Conservation (phyloP, 2,888 invertebrate species). For the Drosophila hamatofila region DNA sequence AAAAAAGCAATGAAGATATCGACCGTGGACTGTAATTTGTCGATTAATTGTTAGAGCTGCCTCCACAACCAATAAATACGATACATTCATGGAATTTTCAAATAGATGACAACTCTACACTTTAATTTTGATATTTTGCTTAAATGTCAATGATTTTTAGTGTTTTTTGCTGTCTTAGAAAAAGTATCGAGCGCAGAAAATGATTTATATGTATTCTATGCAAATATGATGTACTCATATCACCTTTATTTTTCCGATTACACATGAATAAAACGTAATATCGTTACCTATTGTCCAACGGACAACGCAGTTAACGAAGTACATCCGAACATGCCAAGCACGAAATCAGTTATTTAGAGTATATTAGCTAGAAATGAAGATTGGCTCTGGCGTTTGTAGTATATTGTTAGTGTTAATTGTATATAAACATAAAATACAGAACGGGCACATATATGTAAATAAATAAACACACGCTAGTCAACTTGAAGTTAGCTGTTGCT, state of each 20-base stretch:
- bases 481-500: conserved; percentile 45
- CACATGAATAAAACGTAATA: conserved; percentile 23
- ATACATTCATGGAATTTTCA: conserved; percentile 32
- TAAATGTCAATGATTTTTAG: conserved; percentile 46
- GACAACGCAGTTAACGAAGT: conserved; percentile 50
- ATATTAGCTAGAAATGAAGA: conserved; percentile 1
- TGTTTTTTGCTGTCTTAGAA: neutral
- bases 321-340: conserved; percentile 17
- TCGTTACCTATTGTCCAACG: conserved; percentile 66
- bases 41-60: conserved; percentile 66
- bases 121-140: conserved; percentile 55
- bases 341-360: conserved; percentile 11
- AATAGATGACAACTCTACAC: conserved; percentile 37
- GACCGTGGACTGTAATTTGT: conserved; percentile 78
- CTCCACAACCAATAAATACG: conserved; percentile 20
- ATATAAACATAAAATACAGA: neutral
- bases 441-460: conserved; percentile 36
- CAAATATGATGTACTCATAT: conserved; percentile 1
- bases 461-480: conserved; percentile 58
- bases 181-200: neutral
- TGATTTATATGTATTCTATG: neutral
- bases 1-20: conserved; percentile 79
- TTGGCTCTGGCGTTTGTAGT: neutral
- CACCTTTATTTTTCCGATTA: neutral
- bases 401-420: neutral